Evolutionary conservation across 2,888 invertebrate species (phyloP), one percentile per base, ranked within the genome.

Genomic region (Drosophila rubida): DNA sequence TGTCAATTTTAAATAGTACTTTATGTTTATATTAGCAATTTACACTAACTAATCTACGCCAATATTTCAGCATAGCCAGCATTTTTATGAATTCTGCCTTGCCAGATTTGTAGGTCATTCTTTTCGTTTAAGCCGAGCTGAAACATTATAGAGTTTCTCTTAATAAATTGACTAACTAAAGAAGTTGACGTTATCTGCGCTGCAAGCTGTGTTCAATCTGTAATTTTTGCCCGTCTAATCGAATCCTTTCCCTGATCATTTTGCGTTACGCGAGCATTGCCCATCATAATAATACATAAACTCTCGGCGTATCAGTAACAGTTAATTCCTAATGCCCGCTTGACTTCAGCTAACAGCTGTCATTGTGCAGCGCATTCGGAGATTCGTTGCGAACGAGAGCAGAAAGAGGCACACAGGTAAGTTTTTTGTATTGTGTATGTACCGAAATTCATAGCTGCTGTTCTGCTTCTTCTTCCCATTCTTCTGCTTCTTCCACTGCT

Each of bases 391-490:
- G 72, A 76, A 30, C 60, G 42, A 27, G 19, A 41, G 35, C 32
- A 9, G 37, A n/a, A 9, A 50, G 1, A 30, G 11, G 27, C 14
- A 27, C 25, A 66, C 72, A 74, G 74, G 77, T 74, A 71, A 59
- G 72, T 44, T 60, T 27, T 51, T 51, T 41, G n/a, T 66, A 49
- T 32, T 63, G 55, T 69, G 51, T 63, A 42, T 75, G 69, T 63
- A 67, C 74, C 73, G 77, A 77, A 77, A 67, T 65, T 73, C 67
- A 59, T 67, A 60, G 53, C 65, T 73, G 54, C 66, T 73, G 42
- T 44, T 54, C 39, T 45, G 39, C 51, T 42, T 23, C 41, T 41
- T 19, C 58, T 50, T 49, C 50, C 30, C 11, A n/a, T 2, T 27
- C n/a, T 16, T 30, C 57, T 53, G 30, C 42, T 48, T 53, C 41